Conservation (phyloP, 2,797 vertebrate genomes). For the Syngnathus rostellatus region DNA sequence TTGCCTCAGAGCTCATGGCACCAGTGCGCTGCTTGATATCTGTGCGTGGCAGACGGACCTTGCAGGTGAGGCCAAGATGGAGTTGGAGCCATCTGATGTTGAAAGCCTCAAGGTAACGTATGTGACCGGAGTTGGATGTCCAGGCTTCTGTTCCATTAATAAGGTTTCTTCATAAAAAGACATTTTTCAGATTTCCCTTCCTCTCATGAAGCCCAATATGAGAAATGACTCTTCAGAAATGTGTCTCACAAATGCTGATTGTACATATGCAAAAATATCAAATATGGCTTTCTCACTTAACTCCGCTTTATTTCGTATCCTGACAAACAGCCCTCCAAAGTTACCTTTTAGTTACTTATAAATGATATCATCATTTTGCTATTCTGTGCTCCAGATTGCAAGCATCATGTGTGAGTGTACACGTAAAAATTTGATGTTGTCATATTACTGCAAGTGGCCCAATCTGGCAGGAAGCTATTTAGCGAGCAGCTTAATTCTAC, state of each 20-base stretch:
- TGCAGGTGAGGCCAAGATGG: too few relatives aligned
- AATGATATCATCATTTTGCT: neutral
- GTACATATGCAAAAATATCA: neutral
- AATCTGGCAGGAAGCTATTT: slow-evolving; percentile 1
- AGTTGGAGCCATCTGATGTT: too few relatives aligned
- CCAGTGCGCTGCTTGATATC: too few relatives aligned
- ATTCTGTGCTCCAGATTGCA: neutral
- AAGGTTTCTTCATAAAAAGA: neutral
- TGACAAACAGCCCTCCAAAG: neutral
- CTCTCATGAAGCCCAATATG: neutral
- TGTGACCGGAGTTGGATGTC: too few relatives aligned
- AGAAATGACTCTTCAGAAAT: neutral
- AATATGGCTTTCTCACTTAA: too few relatives aligned
- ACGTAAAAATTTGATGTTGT: neutral
- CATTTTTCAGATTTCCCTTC: neutral
- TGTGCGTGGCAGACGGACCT: too few relatives aligned
- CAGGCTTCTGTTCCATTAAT: too few relatives aligned
- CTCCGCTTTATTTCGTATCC: neutral
- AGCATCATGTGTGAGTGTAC: neutral
- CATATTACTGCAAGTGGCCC: slow-evolving; percentile 1
- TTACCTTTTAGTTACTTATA: neutral
- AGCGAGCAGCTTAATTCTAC: slow-evolving; percentile 1
- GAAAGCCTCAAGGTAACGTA: too few relatives aligned
- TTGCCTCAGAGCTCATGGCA: too few relatives aligned
- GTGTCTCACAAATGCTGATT: neutral